A percentile compares a stretch with the other conserved stretches of the same genome.
Conservation (phyloP, 1,140 invertebrate genomes). For the Centruroides sculpturatus region DNA sequence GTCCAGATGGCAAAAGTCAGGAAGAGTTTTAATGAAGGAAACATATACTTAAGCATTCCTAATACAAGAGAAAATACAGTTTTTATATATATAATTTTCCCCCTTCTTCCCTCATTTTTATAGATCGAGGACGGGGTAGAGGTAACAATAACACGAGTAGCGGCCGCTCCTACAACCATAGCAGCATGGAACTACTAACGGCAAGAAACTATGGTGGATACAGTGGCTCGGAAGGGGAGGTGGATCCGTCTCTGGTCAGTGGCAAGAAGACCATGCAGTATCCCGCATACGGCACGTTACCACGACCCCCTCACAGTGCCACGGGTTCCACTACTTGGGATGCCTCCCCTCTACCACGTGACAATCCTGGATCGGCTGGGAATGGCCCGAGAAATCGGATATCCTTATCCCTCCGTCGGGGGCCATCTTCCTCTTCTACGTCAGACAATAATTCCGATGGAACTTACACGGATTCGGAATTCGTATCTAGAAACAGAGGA, state of each 20-base stretch:
- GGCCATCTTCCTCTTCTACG: constrained; percentile 15
- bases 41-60: no score
- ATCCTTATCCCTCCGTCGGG: constrained; percentile 11
- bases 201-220: constrained; percentile 8
- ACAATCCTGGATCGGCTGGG: background rate
- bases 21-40: no score
- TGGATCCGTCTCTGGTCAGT: no score
- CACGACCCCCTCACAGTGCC: constrained; percentile 2
- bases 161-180: constrained; percentile 10
- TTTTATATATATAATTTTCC: no score
- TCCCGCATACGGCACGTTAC: constrained; percentile 3
- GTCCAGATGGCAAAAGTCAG: no score
- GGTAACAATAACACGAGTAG: background rate
- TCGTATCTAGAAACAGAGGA: background rate
- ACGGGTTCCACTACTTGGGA: no score
- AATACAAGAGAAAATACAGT: no score
- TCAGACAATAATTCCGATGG: constrained; percentile 18
- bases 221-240: background rate
- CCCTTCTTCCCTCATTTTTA: background rate
- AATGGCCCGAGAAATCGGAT: background rate
- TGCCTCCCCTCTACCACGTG: background rate
- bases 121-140: constrained; percentile 7
- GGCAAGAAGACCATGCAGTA: background rate
- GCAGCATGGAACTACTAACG: constrained; percentile 8
- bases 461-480: constrained; percentile 16